Percentiles rank a stretch among this genome's conserved stretches.
Evolutionary conservation across 2,888 invertebrate genomes (phyloP).

Genomic region (Agrenia bidenticulata): DNA sequence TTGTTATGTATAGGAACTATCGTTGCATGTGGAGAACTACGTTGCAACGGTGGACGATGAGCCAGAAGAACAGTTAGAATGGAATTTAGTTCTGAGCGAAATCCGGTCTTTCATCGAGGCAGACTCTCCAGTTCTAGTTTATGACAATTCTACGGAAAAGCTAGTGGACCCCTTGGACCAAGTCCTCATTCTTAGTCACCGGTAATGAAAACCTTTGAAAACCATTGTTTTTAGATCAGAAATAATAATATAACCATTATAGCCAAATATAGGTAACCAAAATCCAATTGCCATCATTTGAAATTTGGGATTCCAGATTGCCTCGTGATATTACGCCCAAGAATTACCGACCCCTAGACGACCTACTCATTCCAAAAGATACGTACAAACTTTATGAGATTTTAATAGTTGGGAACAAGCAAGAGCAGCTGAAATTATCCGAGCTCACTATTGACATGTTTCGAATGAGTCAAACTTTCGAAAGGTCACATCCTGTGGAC

Average conservation of each 20-base stretch:
- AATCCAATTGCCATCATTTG: too few species aligned
- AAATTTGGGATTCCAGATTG: slow-evolving; percentile 23
- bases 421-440: slow-evolving; percentile 93
- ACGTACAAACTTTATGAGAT: slow-evolving; percentile 78
- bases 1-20: slow-evolving; percentile 67
- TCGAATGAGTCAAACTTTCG: slow-evolving; percentile 91
- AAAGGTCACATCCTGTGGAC: slow-evolving; percentile 75
- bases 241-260: not conserved
- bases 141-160: slow-evolving; percentile 55
- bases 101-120: slow-evolving; percentile 92
- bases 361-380: not conserved
- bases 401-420: slow-evolving; percentile 87
- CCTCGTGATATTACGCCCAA: slow-evolving; percentile 2
- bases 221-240: not conserved
- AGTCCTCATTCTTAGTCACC: slow-evolving; percentile 81
- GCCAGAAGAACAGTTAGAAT: slow-evolving; percentile 95
- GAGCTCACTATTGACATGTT: slow-evolving; percentile 98
- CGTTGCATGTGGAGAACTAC: slow-evolving; percentile 92
- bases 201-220: too few species aligned
- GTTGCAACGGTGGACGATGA: slow-evolving; percentile 94
- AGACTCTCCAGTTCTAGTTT: slow-evolving; percentile 82
- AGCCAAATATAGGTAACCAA: too few species aligned
- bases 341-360: slow-evolving; percentile 3
- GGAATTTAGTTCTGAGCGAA: slow-evolving; percentile 91
- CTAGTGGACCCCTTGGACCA: slow-evolving; percentile 72